phyloP scores from a whole-genome alignment of 2,888 invertebrate genomes.

The Dendrolimus houi region DNA sequence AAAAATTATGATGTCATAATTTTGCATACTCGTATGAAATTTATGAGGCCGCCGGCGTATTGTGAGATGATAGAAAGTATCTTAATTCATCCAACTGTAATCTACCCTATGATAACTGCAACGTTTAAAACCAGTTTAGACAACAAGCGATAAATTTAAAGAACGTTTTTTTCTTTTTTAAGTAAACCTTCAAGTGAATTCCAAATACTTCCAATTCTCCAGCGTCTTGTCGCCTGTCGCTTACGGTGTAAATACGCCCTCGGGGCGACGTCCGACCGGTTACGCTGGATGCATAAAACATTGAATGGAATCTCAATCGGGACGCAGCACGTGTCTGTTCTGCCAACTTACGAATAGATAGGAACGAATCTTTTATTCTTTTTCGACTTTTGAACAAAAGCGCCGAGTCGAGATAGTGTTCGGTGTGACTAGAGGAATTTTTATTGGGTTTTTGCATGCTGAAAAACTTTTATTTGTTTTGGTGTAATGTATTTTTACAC shows the following conservation, averaged over 20 bases:
- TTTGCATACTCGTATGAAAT: too few relatives aligned
- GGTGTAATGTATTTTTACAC: too few relatives aligned
- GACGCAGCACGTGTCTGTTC: slow-evolving; percentile 11
- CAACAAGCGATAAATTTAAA: too few relatives aligned
- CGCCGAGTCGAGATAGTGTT: background rate
- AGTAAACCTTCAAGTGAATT: too few relatives aligned
- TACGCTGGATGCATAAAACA: slow-evolving; percentile 29
- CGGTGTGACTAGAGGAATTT: background rate
- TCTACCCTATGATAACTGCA: too few relatives aligned
- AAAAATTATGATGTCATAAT: too few relatives aligned
- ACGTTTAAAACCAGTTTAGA: too few relatives aligned
- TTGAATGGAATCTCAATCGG: slow-evolving; percentile 17
- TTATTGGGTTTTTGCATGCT: background rate
- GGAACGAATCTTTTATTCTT: background rate
- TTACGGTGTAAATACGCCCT: background rate
- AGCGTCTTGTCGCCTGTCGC: background rate
- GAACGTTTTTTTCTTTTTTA: too few relatives aligned
- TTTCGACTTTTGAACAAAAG: background rate
- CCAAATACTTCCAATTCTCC: background rate
- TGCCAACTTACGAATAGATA: background rate
- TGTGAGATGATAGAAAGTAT: too few relatives aligned
- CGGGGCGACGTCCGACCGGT: slow-evolving; percentile 10
- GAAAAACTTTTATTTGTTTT: too few relatives aligned
- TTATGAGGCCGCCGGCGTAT: too few relatives aligned
- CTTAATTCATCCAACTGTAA: too few relatives aligned